Evolutionary conservation across 2,113 vertebrate species (phyloP), one percentile per base, ranked within the genome.

Genomic region (Pavo muticus): DNA sequence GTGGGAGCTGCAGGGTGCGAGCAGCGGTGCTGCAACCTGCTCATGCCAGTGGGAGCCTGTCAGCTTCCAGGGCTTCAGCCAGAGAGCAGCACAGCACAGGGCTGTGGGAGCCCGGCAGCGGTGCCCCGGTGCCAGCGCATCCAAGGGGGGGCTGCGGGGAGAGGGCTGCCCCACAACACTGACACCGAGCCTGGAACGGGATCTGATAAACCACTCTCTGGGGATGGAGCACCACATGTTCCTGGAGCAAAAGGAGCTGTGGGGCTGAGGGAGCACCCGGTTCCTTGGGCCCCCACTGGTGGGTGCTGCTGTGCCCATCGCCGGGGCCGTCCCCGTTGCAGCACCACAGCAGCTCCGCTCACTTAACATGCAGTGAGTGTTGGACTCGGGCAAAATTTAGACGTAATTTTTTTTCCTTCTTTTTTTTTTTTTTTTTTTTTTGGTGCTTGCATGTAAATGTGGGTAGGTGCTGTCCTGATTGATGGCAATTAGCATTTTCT

Each of bases 401-500:
- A 98, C 94, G 95, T 98, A 95, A 97, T 97, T 97, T 97, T 96
- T 96, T 96, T 85, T 50, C 35, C 35, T 35, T 35, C 35, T 35
- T 35, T 35, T 35, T 35, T 35, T 97, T 97, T 96, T 96, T 96
- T 52, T 27, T 25, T 52, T 52, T 29, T 85, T 29, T 54, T 29
- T 29, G 52, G 90, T 87, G 92, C 96, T 96, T 92, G 98, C 98
- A 98, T 98, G 97, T 98, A 97, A 98, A 98, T 98, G 98, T 97
- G 97, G 97, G 96, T 97, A 98, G 98, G 98, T 98, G 97, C 98
- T 97, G 98, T 98, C 98, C 98, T 99, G 98, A 98, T 98, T 98
- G 98, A 99, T 98, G 98, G 98, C 98, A 99, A 99, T 99, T 99
- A 99, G 98, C 98, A 98, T 98, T 98, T 98, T 98, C 97, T 99